phyloP scores from a whole-genome alignment of 2,888 invertebrate genomes.

The Bellardia bayeri region DNA sequence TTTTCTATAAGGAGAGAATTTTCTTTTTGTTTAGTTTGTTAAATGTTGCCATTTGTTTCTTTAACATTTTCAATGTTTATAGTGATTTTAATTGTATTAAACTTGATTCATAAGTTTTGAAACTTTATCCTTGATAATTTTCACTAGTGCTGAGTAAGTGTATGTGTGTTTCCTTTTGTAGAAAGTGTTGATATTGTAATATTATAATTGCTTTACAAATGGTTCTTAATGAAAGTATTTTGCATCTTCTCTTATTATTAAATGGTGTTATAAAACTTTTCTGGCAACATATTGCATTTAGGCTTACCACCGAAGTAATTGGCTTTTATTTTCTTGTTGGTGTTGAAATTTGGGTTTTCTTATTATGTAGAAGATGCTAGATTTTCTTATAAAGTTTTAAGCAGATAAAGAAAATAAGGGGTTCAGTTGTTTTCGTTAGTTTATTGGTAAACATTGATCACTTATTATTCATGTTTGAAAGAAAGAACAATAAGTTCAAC shows the following conservation, averaged over 20 bases:
- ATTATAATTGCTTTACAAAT: slow-evolving; percentile 71
- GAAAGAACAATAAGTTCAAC: too few relatives aligned
- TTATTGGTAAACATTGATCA: too few relatives aligned
- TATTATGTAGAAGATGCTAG: not conserved
- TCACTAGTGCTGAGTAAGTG: not conserved
- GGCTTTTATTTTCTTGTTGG: slow-evolving; percentile 41
- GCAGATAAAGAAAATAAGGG: not conserved
- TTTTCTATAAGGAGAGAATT: not conserved
- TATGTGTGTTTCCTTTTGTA: not conserved
- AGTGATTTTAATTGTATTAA: slow-evolving; percentile 46
- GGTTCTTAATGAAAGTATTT: slow-evolving; percentile 64
- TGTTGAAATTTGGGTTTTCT: slow-evolving; percentile 18
- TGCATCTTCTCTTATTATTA: slow-evolving; percentile 62
- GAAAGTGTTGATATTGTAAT: slow-evolving; percentile 64
- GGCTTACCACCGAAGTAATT: slow-evolving; percentile 72
- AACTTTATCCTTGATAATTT: slow-evolving; percentile 65
- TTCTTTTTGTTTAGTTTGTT: not conserved
- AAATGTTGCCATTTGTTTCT: slow-evolving; percentile 20
- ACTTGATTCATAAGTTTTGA: slow-evolving; percentile 48
- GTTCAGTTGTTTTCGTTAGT: too few relatives aligned
- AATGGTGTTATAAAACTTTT: slow-evolving; percentile 73
- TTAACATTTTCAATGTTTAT: slow-evolving; percentile 39
- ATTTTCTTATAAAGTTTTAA: slow-evolving; percentile 43
- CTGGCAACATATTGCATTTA: slow-evolving; percentile 74
- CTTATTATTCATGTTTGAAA: too few relatives aligned